Percentiles rank a stretch among this genome's conserved stretches.
These are phyloP conservation scores for Mimumesa dahlbomi DNA, from an alignment of 2,888 invertebrate genomes.

Conservation along the genomic window DNA sequence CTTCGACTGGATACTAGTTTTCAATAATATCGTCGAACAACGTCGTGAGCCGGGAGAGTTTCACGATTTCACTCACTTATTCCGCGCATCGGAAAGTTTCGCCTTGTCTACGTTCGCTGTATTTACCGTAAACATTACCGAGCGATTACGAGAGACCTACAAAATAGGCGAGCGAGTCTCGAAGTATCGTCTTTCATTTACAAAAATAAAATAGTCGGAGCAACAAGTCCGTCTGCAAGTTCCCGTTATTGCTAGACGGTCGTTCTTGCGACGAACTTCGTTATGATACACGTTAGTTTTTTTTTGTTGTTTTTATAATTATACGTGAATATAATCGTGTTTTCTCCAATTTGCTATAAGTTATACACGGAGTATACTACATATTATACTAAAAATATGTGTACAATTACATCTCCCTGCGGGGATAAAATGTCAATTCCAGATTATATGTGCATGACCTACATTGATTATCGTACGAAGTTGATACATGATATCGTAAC, in stretches of 20 bases:
- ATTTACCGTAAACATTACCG: slow-evolving; percentile 21
- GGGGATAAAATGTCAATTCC: not conserved
- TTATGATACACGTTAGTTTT: not conserved
- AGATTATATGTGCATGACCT: slow-evolving; percentile 10
- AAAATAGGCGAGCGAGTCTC: slow-evolving; percentile 40
- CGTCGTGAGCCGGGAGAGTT: not conserved
- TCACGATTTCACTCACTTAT: not conserved
- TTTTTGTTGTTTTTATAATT: not conserved
- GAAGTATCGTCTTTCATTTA: slow-evolving; percentile 55
- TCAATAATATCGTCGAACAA: not conserved
- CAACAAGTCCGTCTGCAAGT: slow-evolving; percentile 24
- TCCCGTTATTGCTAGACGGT: slow-evolving; percentile 19
- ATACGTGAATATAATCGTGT: no score
- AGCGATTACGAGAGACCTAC: slow-evolving; percentile 30
- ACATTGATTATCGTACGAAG: slow-evolving; percentile 25
- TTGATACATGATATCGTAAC: slow-evolving; percentile 34
- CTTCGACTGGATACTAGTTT: not conserved
- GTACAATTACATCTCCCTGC: no score
- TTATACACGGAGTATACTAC: no score
- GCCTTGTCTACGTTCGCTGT: not conserved
- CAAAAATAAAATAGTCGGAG: slow-evolving; percentile 53
- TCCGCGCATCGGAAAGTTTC: not conserved
- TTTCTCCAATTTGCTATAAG: no score
- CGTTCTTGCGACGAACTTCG: slow-evolving; percentile 27
- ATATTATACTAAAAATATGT: no score